A percentile compares a stretch with the other conserved stretches of the same genome.
Conservation (phyloP, 2,797 vertebrate species). For the Peromyscus eremicus region DNA sequence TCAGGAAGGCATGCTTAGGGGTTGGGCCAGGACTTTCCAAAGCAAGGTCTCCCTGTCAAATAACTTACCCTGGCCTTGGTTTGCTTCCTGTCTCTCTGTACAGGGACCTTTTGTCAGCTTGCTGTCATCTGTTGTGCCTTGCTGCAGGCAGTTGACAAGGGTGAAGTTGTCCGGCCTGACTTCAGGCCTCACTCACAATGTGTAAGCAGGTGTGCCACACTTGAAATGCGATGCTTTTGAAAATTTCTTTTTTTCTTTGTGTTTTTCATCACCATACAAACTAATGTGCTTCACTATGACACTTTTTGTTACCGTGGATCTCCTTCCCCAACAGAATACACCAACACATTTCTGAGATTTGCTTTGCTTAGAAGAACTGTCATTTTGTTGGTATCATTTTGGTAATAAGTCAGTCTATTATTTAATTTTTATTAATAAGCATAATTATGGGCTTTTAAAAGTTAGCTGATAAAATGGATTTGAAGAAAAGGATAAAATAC, state of each 20-base stretch:
- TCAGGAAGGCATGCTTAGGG: conserved; percentile 39
- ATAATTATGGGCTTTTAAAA: conserved; percentile 48
- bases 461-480: conserved; percentile 29
- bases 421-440: conserved; percentile 38
- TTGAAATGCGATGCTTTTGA: conserved; percentile 56
- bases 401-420: conserved; percentile 1
- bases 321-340: not conserved
- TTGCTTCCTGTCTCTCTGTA: conserved; percentile 19
- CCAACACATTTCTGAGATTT: not conserved
- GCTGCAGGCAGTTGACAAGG: not conserved
- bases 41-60: conserved; percentile 34
- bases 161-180: not conserved
- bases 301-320: not conserved
- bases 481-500: conserved; percentile 36
- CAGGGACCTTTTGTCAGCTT: not conserved
- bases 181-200: not conserved
- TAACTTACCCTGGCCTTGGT: not conserved
- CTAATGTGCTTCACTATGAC: not conserved
- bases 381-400: conserved; percentile 1
- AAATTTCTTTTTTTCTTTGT: not conserved
- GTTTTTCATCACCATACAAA: not conserved
- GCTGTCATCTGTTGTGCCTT: conserved; percentile 18
- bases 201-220: not conserved
- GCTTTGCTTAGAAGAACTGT: conserved; percentile 34
- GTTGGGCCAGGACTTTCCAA: not conserved